Base-by-base conservation (phyloP, 1,140 invertebrate genomes). In the Scaptomyza montana region DNA sequence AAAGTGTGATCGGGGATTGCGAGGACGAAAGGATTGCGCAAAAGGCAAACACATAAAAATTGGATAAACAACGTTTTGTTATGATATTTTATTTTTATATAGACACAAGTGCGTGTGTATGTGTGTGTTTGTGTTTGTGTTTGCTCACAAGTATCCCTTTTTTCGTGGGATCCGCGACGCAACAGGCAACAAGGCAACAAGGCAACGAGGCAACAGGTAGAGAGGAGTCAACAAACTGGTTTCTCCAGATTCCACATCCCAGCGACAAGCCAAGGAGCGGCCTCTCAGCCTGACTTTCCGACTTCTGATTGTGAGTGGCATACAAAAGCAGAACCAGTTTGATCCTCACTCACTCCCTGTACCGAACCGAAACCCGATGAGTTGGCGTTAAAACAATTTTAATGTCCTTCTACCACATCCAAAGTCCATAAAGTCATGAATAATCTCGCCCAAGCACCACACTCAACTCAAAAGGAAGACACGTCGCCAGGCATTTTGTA, bases 341-440 rank as follows among this genome's bases (percentile, higher is more conserved):
- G 79, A 87, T 87, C 84, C 84, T 87, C 84, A 82, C 62, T 63
- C 33, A 7, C 30, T 33, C 30, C 30, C 30, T 33, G 30, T 33
- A 33, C 16, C 16, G 16, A 16, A 16, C 16, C 16, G 16, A 16
- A 16, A 16, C 16, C 33, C 33, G 74, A 87, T 89, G 84, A 87
- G 84, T 87, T 89, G 84, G 84, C 84, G 84, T 87, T 84, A 87
- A 87, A 89, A 81, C 85, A 89, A 85, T 87, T 87, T 87, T 87
- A 87, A 87, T 87, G 84, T 87, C 84, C 84, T 87, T 78, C 79
- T 87, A 82, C 85, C 33, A 9, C 8, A 33, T 2, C 76, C 78
- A 46, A 68, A 74, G 61, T 87, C 82, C 82, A 87, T 89, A 87
- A 82, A 89, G 79, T 87, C 82, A 82, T 87, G 82, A 87, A 87